Evolutionary conservation across 1,140 invertebrate genomes (phyloP), one percentile per base, ranked within the genome.

Genomic region (Nixonia krombeini): DNA sequence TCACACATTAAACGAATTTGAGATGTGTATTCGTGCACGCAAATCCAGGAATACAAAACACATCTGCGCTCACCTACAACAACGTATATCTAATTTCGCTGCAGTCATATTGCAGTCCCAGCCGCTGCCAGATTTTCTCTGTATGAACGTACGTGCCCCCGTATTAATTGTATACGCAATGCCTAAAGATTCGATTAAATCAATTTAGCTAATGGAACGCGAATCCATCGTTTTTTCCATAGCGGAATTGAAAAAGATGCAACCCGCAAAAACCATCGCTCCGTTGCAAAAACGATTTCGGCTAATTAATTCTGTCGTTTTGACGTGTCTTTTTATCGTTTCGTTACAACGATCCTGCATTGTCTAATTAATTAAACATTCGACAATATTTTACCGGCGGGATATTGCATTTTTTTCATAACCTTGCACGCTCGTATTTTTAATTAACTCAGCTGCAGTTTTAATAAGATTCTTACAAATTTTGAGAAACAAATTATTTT

Each of bases 51-150:
- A 63, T 49, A 64, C 67, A 70, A 61, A 70, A 52, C 56, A 70
- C 67, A 70, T 61, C 67, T 70, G 67, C 59, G 50, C 46, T 70
- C 66, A 64, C 67, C 61, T 70, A 70, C 67, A 55, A 61, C 65
- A 65, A 70, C 59, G 52, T 57, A 70, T 65, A 64, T 56, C 57
- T 47, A 70, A 33, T 55, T 56, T 45, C 55, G 67, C 70, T 64
- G 59, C 70, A 72, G 64, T 64, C 64, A 64, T 61, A 67, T 72
- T 68, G 59, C 64, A 64, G 50, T 66, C 41, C 62, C 57, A 66
- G 53, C 50, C 62, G 62, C 50, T 70, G 61, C 61, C 57, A 67
- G 63, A 63, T 70, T 70, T 70, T 61, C 58, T 21, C 28, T 44
- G 38, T 21, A 45, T 41, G 23, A 3, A 18, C 13, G 35, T 46